Percentiles rank a stretch among this genome's conserved stretches.
Evolutionary conservation across 1,140 invertebrate genomes (phyloP).

Genomic region (Eumeta japonica): DNA sequence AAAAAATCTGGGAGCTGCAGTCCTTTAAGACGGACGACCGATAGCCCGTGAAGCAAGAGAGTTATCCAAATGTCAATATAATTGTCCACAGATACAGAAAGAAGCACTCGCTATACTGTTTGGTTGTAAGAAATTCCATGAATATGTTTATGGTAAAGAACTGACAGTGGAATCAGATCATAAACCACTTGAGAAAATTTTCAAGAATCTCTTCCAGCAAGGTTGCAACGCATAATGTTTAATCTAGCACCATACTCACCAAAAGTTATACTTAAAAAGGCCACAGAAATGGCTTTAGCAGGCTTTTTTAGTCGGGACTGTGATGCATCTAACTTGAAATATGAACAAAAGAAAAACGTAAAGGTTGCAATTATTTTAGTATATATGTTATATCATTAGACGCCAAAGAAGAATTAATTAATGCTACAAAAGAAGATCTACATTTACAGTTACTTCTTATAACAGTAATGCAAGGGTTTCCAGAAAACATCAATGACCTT

Average conservation of each 20-base stretch:
- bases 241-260: slow-evolving; percentile 9
- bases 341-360: slow-evolving; percentile 8
- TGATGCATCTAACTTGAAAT: no score
- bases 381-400: slow-evolving; percentile 7
- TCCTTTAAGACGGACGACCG: slow-evolving; percentile 18
- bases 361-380: slow-evolving; percentile 2
- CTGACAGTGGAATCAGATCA: no score
- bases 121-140: no score
- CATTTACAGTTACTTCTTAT: no score
- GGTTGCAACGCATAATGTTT: no score
- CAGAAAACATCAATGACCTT: no score
- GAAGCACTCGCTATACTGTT: slow-evolving; percentile 32
- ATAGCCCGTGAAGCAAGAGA: slow-evolving; percentile 39
- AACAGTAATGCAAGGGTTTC: no score
- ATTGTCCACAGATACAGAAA: slow-evolving; percentile 46
- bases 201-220: slow-evolving; percentile 11
- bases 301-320: slow-evolving; percentile 7
- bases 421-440: no score
- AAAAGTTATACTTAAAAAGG: slow-evolving; percentile 11
- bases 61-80: no score
- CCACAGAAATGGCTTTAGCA: slow-evolving; percentile 9
- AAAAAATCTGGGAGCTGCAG: slow-evolving; percentile 23
- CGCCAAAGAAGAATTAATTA: slow-evolving; percentile 6
- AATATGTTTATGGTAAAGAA: no score
- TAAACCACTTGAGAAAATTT: no score